Base-by-base conservation (phyloP, 2,888 invertebrate species). In the Euproctis similis region DNA sequence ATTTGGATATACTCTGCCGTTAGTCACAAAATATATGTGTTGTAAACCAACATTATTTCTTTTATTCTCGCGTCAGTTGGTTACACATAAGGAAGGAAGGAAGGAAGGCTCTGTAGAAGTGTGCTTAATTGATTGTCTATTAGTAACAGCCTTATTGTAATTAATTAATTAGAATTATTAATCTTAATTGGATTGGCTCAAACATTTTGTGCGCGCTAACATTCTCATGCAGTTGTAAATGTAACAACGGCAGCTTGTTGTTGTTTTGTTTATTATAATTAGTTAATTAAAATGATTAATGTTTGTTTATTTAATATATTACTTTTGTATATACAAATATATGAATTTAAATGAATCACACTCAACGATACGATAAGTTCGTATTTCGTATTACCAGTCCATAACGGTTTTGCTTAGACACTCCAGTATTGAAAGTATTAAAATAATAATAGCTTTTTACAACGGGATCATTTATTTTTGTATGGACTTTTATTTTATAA, bases 381-480 rank as follows among this genome's bases (percentile, higher is more conserved):
- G n/a, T 7, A 24, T 14, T 21, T 21, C 21, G 30, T 32, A 24
- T 24, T 37, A 16, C 7, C 8, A 7, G 18, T 24, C 7, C 20
- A 19, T 11, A 10, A 10, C 2, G 3, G 9, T 23, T 29, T 46
- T 52, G 45, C 44, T 42, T 32, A 42, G 14, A 62, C 64, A 68
- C 68, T 73, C 66, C 71, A 57, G 42, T 46, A 42, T 19, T 30
- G 36, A 59, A 66, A 67, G 65, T 72, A 68, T 67, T 68, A 60
- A 46, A 40, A n/a, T n/a, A n/a, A n/a, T n/a, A 65, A 40, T 44
- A 64, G 59, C 50, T 55, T 59, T 14, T 39, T 57, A 59, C 8
- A 56, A 58, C 49, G 46, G 53, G 57, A 61, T 55, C 40, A 56
- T 68, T 76, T 78, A 77, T 78, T 80, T 77, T 80, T 77, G 59